Evolutionary conservation across 1,140 invertebrate genomes (phyloP).

Genomic region (Ptiloglossa arizonensis): DNA sequence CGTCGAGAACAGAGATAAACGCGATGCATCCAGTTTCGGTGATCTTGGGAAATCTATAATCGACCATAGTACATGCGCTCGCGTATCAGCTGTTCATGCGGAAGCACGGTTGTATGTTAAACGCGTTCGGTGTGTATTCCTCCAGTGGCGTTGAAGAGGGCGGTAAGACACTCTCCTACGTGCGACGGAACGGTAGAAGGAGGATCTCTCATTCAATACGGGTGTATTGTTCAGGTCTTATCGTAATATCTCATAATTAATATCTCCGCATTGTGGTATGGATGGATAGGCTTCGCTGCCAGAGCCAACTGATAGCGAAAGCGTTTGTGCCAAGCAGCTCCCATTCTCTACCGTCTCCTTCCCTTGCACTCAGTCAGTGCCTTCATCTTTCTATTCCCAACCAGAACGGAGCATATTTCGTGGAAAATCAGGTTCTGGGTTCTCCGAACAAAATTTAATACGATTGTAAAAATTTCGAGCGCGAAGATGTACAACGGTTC

Average conservation of each 20-base stretch:
- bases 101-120: slow-evolving; percentile 37
- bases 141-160: slow-evolving; percentile 35
- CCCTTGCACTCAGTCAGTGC: background rate
- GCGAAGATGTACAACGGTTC: no score
- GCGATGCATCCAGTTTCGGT: slow-evolving; percentile 5
- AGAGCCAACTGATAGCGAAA: slow-evolving; percentile 81
- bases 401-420: no score
- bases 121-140: slow-evolving; percentile 52
- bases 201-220: slow-evolving; percentile 81
- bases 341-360: slow-evolving; percentile 37
- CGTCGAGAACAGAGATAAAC: background rate
- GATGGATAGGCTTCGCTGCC: slow-evolving; percentile 80
- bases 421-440: background rate
- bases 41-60: slow-evolving; percentile 57
- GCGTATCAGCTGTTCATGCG: slow-evolving; percentile 46
- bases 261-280: slow-evolving; percentile 82
- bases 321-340: slow-evolving; percentile 72
- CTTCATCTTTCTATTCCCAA: slow-evolving; percentile 25
- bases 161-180: slow-evolving; percentile 67
- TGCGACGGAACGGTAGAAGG: slow-evolving; percentile 59
- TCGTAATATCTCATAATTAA: slow-evolving; percentile 83
- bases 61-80: slow-evolving; percentile 35
- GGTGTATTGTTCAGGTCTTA: slow-evolving; percentile 82
- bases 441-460: background rate
- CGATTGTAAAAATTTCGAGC: no score